A percentile compares a stretch with the other conserved stretches of the same genome.
phyloP scores from a whole-genome alignment of 2,888 invertebrate genomes.

The Metacarcinus magister region DNA sequence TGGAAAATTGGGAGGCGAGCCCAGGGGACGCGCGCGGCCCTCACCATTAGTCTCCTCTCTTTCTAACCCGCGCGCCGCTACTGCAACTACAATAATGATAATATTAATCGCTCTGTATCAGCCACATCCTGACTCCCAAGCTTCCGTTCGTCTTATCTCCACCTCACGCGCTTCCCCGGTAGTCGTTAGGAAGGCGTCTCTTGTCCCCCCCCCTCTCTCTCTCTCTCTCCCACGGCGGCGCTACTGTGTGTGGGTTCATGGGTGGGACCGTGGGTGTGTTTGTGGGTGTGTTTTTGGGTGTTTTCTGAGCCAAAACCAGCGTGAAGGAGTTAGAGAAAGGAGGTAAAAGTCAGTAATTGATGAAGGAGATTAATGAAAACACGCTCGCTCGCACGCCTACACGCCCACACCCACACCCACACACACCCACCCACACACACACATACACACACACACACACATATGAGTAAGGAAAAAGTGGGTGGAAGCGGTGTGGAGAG shows the following conservation, averaged over 20 bases:
- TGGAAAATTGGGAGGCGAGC: slow-evolving; percentile 76
- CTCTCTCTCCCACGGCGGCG: neutral
- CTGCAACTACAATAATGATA: neutral
- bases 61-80: neutral
- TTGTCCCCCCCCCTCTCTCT: no score
- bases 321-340: slow-evolving; percentile 20
- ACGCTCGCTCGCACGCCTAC: neutral
- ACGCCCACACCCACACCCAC: neutral
- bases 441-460: slow-evolving; percentile 23
- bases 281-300: neutral
- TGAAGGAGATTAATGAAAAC: neutral
- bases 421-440: slow-evolving; percentile 27
- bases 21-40: slow-evolving; percentile 54
- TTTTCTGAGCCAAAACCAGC: neutral
- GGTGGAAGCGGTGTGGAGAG: neutral
- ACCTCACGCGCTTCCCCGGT: neutral
- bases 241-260: neutral
- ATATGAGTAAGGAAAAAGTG: no score
- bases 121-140: neutral
- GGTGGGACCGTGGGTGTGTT: no score
- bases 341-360: slow-evolving; percentile 21
- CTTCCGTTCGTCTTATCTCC: neutral
- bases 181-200: neutral
- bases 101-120: slow-evolving; percentile 23
- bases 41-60: slow-evolving; percentile 50